Percentiles rank a stretch among this genome's conserved stretches.
Evolutionary conservation across 2,113 vertebrate species (phyloP).

Genomic region (Dendropsophus ebraccatus): DNA sequence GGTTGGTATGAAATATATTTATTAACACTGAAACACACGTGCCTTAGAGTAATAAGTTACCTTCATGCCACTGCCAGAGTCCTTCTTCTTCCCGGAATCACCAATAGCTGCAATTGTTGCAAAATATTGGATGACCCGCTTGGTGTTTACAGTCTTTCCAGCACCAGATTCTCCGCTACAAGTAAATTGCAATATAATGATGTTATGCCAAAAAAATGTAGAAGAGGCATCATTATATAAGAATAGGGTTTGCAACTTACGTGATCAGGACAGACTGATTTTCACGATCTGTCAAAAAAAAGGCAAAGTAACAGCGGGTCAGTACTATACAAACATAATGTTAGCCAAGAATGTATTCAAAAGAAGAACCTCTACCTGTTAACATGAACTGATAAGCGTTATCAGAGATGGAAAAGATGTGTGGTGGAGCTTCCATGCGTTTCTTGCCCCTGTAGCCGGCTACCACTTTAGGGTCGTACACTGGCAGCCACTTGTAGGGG

Average conservation of each 20-base stretch:
- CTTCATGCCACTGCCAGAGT: background rate
- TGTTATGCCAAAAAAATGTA: no score
- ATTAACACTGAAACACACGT: background rate
- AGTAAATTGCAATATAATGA: no score
- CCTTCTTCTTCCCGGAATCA: slow-evolving; percentile 38
- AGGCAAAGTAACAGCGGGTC: background rate
- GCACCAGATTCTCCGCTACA: slow-evolving; percentile 68
- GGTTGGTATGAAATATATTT: background rate
- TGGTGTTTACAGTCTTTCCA: slow-evolving; percentile 69
- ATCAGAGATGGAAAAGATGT: slow-evolving; percentile 89
- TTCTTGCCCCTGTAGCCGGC: slow-evolving; percentile 80
- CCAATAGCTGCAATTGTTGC: slow-evolving; percentile 61
- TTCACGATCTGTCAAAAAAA: slow-evolving; percentile 72
- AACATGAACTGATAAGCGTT: slow-evolving; percentile 83
- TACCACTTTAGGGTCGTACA: slow-evolving; percentile 82
- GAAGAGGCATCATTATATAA: background rate
- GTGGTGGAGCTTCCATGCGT: slow-evolving; percentile 80
- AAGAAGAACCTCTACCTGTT: slow-evolving; percentile 71
- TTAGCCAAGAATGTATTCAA: background rate
- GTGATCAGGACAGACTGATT: slow-evolving; percentile 82
- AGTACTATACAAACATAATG: background rate
- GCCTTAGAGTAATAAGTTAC: background rate
- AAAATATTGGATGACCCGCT: slow-evolving; percentile 69
- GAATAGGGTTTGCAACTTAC: slow-evolving; percentile 68
- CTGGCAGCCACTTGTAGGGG: slow-evolving; percentile 83